A percentile compares a stretch with the other conserved stretches of the same genome.
phyloP scores from a whole-genome alignment of 1,140 invertebrate species.

The Euura saliciscinereae region DNA sequence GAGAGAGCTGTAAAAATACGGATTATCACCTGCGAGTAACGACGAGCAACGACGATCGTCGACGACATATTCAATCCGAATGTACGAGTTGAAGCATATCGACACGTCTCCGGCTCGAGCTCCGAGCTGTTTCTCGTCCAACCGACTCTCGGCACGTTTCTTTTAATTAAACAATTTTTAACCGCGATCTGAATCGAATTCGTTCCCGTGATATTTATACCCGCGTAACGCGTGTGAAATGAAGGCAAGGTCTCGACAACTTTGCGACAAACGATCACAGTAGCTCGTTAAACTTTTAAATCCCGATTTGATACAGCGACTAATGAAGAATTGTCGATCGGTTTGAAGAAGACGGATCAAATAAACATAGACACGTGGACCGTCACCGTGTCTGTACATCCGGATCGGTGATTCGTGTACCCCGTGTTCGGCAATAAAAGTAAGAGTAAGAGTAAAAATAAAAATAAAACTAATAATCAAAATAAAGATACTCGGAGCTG shows the following conservation, averaged over 20 bases:
- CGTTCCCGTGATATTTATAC: background rate
- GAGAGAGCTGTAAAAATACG: too few species aligned
- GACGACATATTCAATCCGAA: too few species aligned
- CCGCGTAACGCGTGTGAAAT: background rate
- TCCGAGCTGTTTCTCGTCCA: too few species aligned
- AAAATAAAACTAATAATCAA: background rate
- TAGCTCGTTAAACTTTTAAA: background rate
- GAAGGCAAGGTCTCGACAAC: background rate
- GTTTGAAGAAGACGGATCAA: too few species aligned
- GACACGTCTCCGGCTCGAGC: too few species aligned
- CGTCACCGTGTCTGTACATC: background rate
- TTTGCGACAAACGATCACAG: background rate
- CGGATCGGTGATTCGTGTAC: too few species aligned
- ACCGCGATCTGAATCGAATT: background rate
- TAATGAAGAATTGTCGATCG: too few species aligned
- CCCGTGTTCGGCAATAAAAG: too few species aligned
- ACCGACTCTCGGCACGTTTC: background rate
- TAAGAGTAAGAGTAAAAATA: background rate
- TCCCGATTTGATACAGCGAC: too few species aligned
- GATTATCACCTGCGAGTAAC: too few species aligned
- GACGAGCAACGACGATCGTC: too few species aligned
- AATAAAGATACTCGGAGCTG: background rate
- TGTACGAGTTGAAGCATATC: too few species aligned
- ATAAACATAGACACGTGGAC: background rate
- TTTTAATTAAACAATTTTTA: background rate